phyloP scores from a whole-genome alignment of 2,797 vertebrate species.

The Cuniculus paca region DNA sequence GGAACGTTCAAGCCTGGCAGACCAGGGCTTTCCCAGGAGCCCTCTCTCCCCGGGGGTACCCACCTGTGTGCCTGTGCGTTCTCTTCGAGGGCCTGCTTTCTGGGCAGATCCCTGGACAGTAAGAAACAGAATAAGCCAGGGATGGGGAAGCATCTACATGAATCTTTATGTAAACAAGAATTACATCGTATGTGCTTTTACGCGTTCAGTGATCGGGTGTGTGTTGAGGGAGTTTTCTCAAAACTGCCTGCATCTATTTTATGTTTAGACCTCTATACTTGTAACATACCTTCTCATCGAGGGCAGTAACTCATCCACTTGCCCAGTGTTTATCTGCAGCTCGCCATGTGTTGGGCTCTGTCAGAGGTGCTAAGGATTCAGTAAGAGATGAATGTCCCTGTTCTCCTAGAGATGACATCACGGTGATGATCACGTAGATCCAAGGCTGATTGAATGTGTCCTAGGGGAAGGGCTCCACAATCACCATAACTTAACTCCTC shows the following conservation, averaged over 20 bases:
- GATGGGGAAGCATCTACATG: neutral
- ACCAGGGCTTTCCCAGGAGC: neutral
- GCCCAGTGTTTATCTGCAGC: fast-evolving
- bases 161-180: neutral
- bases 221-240: neutral
- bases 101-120: constrained; percentile 3
- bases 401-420: neutral
- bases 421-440: no score
- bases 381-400: neutral
- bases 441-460: neutral
- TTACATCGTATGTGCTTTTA: neutral
- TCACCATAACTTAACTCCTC: fast-evolving
- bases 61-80: neutral
- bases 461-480: neutral
- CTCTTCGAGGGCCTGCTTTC: neutral
- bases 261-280: neutral
- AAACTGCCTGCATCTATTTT: neutral
- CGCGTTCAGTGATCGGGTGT: neutral
- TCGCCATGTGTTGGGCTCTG: neutral
- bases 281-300: neutral
- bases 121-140: neutral
- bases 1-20: neutral
- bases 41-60: neutral
- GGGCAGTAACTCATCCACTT: neutral
- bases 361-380: no score